These are phyloP conservation scores for Tachyglossus aculeatus DNA, from an alignment of 2,797 vertebrate species.

Conservation along the genomic window DNA sequence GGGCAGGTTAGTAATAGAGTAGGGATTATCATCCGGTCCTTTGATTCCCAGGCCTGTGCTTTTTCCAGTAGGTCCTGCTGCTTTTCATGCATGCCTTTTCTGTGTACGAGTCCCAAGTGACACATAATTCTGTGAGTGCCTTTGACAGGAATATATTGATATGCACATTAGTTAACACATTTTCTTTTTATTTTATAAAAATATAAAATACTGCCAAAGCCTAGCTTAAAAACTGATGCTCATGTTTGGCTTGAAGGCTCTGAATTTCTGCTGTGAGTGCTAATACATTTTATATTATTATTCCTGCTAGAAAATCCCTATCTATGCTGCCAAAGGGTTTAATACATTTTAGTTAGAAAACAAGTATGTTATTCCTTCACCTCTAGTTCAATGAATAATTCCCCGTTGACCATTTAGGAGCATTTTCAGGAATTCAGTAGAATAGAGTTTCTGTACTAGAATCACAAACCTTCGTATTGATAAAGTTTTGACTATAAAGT, in stretches of 20 bases:
- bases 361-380: constrained; percentile 13
- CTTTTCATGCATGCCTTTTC: not conserved
- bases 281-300: constrained; percentile 40
- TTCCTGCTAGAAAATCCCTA: constrained; percentile 26
- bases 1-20: no score
- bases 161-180: not conserved
- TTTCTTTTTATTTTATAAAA: not conserved
- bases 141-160: not conserved
- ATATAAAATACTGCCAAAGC: constrained; percentile 4
- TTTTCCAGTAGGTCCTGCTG: no score
- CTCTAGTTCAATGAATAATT: not conserved
- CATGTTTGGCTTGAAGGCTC: not conserved
- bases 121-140: not conserved
- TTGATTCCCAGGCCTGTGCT: no score
- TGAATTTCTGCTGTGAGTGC: constrained; percentile 1
- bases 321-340: constrained; percentile 25
- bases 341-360: constrained; percentile 47
- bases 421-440: constrained; percentile 16
- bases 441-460: not conserved
- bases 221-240: constrained; percentile 26
- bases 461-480: not conserved
- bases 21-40: no score
- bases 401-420: constrained; percentile 34
- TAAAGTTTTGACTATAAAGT: not conserved
- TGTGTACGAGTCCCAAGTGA: not conserved